A percentile compares a stretch with the other conserved stretches of the same genome.
Evolutionary conservation across 2,113 vertebrate species (phyloP).

Genomic region (Martes martes): DNA sequence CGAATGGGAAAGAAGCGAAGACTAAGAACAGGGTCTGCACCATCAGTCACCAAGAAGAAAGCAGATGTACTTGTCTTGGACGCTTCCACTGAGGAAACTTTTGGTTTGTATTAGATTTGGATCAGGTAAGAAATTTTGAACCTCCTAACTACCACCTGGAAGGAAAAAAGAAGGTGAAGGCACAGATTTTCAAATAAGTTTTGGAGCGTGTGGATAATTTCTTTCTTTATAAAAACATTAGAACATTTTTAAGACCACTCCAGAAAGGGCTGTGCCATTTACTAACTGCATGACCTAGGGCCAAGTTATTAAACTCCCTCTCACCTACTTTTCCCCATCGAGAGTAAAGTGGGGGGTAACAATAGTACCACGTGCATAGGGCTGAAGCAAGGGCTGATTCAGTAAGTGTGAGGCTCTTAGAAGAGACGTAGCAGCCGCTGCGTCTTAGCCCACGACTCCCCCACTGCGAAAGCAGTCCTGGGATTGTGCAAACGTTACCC

Average conservation of each 20-base stretch:
- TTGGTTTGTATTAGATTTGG: background rate
- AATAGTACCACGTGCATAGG: background rate
- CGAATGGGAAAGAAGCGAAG: background rate
- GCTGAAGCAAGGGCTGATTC: background rate
- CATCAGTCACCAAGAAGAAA: background rate
- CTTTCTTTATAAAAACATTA: background rate
- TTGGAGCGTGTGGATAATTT: background rate
- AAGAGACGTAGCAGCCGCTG: background rate
- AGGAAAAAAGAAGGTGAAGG: background rate
- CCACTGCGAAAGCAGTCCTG: background rate
- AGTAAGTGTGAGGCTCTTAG: background rate
- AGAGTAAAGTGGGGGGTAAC: background rate
- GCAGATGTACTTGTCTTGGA: background rate
- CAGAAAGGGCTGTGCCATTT: background rate
- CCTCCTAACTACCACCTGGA: background rate
- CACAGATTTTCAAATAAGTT: background rate
- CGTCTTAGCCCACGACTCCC: background rate
- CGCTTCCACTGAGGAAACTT: background rate
- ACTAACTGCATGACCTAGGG: background rate
- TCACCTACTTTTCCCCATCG: background rate
- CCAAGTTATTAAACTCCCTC: background rate
- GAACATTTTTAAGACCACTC: background rate
- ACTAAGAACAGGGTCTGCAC: background rate
- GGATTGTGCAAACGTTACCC: background rate
- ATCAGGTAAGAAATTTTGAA: background rate